Base-by-base conservation (phyloP, 1,140 invertebrate genomes). In the Caenorhabditis brenneri region DNA sequence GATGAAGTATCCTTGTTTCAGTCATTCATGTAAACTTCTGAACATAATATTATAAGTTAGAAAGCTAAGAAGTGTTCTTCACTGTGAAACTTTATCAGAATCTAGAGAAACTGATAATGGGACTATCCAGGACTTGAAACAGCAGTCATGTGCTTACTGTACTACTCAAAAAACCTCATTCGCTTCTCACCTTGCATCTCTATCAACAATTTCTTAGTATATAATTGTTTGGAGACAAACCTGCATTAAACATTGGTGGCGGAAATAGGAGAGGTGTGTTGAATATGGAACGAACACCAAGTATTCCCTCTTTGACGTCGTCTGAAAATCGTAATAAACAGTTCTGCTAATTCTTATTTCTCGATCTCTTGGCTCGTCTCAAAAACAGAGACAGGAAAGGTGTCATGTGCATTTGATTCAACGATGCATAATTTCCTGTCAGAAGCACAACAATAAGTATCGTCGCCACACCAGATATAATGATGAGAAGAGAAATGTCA, bases 401-500 rank as follows among this genome's bases (percentile, higher is more conserved):
- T 74, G 65, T 74, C 65, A 74, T 74, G 65, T 74, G 65, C 65
- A 74, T 74, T 74, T 74, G 65, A 74, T 74, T 74, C 65, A 74
- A 74, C 65, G 65, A 74, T 46, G 65, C 65, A 74, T 74, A 74
- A 74, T 74, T 74, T 74, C 65, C 65, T 74, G 65, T 74, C 65
- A 74, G 36, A 74, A 74, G 65, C 65, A 74, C 65, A 74, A 74
- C 36, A 74, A 74, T 74, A 74, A 74, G 27, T 74, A 74, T 74
- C 36, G 65, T 42, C 65, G 65, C 12, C 15, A 29, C 12, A n/a
- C 58, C 58, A 36, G 29, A 10, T 24, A 42, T 46, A 24, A 74
- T 42, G 36, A 74, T 74, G 65, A 74, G 65, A 74, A 65, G 12
- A 65, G 58, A 65, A 74, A 74, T 74, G 65, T 42, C 65, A 42